Base-by-base conservation (phyloP, 2,113 vertebrate genomes). In the Scytalopus superciliaris region DNA sequence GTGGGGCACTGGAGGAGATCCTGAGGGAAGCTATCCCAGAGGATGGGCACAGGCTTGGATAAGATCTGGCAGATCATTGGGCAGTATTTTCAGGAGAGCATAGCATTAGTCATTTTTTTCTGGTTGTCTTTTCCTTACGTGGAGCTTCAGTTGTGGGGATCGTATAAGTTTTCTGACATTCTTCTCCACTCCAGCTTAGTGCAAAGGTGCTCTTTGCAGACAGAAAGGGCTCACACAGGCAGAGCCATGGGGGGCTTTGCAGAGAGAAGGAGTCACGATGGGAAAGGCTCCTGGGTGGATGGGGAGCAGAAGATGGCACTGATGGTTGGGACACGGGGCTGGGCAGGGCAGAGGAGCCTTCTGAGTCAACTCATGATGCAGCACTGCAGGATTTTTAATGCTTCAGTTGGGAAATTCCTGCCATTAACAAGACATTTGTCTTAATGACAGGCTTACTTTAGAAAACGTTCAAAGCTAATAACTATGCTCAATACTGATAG, bases 371-470 rank as follows among this genome's bases (percentile, higher is more conserved):
- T 83, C 47, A 83, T 23, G 74, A 39, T 94, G 78, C 90, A 87
- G 78, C 79, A 57, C 85, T 91, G 73, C 91, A 68, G 80, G 52
- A 66, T 37, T 95, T 95, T 90, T 90, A 94, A 94, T 95, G 79
- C 92, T 93, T 84, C 95, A 92, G 40, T 44, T 96, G 96, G 96
- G 94, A 97, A 90, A 90, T 95, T 93, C 90, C 79, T 88, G 11
- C 82, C 85, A 94, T 96, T 97, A 96, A 93, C 64, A 27, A 91
- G 90, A 77, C 56, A 40, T 97, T 93, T 18, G 28, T 96, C 94
- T 90, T 93, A 95, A 92, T 92, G 94, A 88, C 95, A 96, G 82
- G 94, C 94, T 97, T 96, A 80, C 86, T 97, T 95, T 94, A 97
- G 90, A 40, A 84, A 92, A 69, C 0, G 33, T 86, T 96, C 85